Evolutionary conservation across 2,888 invertebrate genomes (phyloP), one percentile per base, ranked within the genome.

Genomic region (Megastigmus dorsalis): DNA sequence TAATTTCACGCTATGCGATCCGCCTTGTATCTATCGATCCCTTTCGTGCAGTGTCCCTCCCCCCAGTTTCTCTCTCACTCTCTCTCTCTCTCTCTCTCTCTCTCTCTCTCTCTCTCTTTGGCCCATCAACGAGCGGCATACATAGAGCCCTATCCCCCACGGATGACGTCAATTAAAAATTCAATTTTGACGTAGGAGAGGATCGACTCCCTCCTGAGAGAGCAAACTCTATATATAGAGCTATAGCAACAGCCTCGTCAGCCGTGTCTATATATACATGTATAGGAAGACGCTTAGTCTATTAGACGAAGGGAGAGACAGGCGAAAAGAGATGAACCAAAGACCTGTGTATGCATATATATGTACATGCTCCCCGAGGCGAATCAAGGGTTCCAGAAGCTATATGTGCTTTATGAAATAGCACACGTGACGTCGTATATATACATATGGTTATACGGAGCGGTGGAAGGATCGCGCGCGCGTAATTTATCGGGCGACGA

Each of bases 281-380:
- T n/a, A n/a, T n/a, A n/a, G n/a, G n/a, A n/a, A 23, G 36, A 7
- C 15, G 33, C 4, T 26, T 15, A 15, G 10, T 67, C 62, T 75
- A 77, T 52, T 77, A 63, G 59, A 28, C 60, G 41, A 13, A 60
- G 45, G 36, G 78, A 66, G 77, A 68, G 75, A 76, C 63, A 75
- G 72, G n/a, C n/a, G n/a, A n/a, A n/a, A n/a, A 26, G 45, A n/a
- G 28, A 36, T n/a, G n/a, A n/a, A n/a, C n/a, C n/a, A n/a, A n/a
- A n/a, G n/a, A n/a, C n/a, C n/a, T n/a, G n/a, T n/a, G n/a, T n/a
- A n/a, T n/a, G n/a, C n/a, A n/a, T n/a, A n/a, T n/a, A n/a, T n/a
- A n/a, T n/a, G n/a, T n/a, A n/a, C n/a, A n/a, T n/a, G n/a, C n/a
- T n/a, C n/a, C n/a, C n/a, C 9, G 30, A 18, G 7, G 18, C 6